Evolutionary conservation across 2,888 invertebrate species (phyloP).

Genomic region (Eulithis testata): DNA sequence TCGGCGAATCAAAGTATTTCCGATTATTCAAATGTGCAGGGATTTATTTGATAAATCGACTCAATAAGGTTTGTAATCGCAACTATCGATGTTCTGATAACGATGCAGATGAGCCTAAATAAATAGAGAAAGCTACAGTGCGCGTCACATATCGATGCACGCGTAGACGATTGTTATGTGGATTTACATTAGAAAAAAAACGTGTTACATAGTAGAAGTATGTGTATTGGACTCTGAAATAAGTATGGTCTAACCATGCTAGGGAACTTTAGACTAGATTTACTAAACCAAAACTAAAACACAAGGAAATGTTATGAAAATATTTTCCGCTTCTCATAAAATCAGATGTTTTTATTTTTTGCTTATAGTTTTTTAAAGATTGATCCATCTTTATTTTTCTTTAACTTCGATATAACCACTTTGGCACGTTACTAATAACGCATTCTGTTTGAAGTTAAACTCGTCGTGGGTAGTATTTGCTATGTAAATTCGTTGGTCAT

Average conservation of each 20-base stretch:
- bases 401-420: neutral
- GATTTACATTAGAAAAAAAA: neutral
- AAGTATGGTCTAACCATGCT: too few relatives aligned
- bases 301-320: too few relatives aligned
- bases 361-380: too few relatives aligned
- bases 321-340: too few relatives aligned
- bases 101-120: conserved; percentile 60
- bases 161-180: neutral
- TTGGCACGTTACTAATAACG: neutral
- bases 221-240: too few relatives aligned
- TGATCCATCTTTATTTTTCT: too few relatives aligned
- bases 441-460: conserved; percentile 32
- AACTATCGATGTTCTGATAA: conserved; percentile 53
- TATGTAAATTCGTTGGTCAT: conserved; percentile 42
- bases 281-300: too few relatives aligned
- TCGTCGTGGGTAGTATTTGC: conserved; percentile 47
- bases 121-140: conserved; percentile 54
- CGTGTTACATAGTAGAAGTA: too few relatives aligned
- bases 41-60: conserved; percentile 59
- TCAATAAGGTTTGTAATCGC: conserved; percentile 57
- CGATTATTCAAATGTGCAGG: conserved; percentile 40
- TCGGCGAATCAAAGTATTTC: conserved; percentile 28
- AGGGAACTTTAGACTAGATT: too few relatives aligned
- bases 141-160: conserved; percentile 2
- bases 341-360: too few relatives aligned